Base-by-base conservation (phyloP, 53 echinoderm and acorn worm genomes). In the Astropecten irregularis region DNA sequence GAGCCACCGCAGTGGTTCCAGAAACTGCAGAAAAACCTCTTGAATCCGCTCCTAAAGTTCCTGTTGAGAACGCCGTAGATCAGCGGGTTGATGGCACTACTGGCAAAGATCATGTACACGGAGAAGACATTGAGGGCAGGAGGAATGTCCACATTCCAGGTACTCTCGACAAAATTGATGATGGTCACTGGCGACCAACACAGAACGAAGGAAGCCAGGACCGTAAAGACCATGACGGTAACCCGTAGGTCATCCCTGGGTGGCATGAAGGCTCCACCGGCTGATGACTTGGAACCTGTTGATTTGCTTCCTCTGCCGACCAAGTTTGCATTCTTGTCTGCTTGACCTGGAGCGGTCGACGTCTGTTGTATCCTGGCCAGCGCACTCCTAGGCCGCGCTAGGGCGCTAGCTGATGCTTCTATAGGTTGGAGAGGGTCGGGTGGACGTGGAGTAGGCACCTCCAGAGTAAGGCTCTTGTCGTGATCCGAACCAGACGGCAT, bases 141-240 rank as follows among this genome's bases (percentile, higher is more conserved):
- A 0, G 90, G 69, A 1, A 87, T 68, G 15, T 70, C 31, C 14
- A 69, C 66, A 33, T 74, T 69, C 57, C 88, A 82, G 26, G 85
- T 84, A 16, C 68, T 87, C 83, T 93, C 95, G 19, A 90, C 81
- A 66, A 95, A 85, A 49, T 93, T 95, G 67, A 95, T 88, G 48
- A 93, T 79, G 36, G 92, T 88, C 5, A 95, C 88, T 18, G 95
- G 95, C 25, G 92, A 88, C 95, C 95, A 95, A 73, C 95, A 95
- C 9, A 95, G 60, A 9, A 95, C 66, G 79, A 95, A 95, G 20
- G 95, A 92, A 14, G 90, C 32, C 14, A 95, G 48, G 47, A 95
- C 92, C 9, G 90, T 70, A 27, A 90, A 88, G 1, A 95, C 92
- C 90, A 92, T 95, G 47, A 81, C 54, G 2, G 92, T 95, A 23